These are phyloP conservation scores for Medauroidea extradentata DNA, from an alignment of 1,140 invertebrate species.

Conservation along the genomic window DNA sequence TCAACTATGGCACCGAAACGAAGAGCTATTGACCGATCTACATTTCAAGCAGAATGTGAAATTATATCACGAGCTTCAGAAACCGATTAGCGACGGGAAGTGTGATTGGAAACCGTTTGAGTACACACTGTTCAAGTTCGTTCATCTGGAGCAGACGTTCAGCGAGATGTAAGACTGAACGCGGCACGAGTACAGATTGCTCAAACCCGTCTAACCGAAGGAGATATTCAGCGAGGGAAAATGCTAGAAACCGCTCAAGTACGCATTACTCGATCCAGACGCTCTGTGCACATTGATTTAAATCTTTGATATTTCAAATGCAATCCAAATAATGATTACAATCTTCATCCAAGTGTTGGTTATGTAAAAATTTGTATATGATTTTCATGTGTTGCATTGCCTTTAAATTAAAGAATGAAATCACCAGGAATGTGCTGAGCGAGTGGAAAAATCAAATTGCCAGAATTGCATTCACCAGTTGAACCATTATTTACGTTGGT, in stretches of 20 bases:
- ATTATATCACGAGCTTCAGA: not conserved
- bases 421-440: conserved; percentile 19
- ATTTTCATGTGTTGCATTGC: too few relatives aligned
- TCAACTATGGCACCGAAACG: not conserved
- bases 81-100: not conserved
- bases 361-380: too few relatives aligned
- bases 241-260: not conserved
- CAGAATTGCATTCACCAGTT: conserved; percentile 12
- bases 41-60: not conserved
- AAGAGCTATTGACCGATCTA: not conserved
- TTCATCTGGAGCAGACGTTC: too few relatives aligned
- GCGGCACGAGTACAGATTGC: too few relatives aligned
- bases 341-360: too few relatives aligned
- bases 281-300: too few relatives aligned
- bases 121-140: too few relatives aligned
- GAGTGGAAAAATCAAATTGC: conserved; percentile 23
- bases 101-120: not conserved
- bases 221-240: not conserved
- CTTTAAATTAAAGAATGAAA: conserved; percentile 14
- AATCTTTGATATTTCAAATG: too few relatives aligned
- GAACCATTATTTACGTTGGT: not conserved
- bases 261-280: not conserved
- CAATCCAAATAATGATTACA: too few relatives aligned
- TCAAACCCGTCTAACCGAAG: too few relatives aligned
- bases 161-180: too few relatives aligned